Evolutionary conservation across 1,140 invertebrate species (phyloP).

Genomic region (Brachionus paranguensis): DNA sequence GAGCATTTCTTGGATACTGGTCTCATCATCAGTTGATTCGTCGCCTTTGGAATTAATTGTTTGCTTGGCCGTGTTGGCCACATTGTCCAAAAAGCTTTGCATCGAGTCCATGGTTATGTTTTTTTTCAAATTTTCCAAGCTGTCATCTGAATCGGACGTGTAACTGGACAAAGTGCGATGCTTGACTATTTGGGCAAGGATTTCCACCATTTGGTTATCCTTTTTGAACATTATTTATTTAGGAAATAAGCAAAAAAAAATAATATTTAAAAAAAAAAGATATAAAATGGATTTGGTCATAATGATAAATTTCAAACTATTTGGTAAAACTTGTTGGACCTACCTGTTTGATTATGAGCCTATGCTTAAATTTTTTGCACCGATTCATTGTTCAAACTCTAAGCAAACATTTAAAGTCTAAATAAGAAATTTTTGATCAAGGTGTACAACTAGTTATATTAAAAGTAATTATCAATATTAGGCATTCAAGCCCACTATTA

Average conservation of each 20-base stretch:
- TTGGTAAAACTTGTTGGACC: neutral
- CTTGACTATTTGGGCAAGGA: constrained; percentile 5
- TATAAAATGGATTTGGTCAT: neutral
- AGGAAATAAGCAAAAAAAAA: neutral
- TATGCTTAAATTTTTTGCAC: constrained; percentile 30
- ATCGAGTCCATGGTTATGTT: neutral
- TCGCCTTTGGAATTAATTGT: neutral
- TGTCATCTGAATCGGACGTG: neutral
- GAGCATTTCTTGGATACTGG: constrained; percentile 21
- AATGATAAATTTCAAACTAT: constrained; percentile 26
- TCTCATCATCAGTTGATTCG: constrained; percentile 16
- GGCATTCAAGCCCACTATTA: neutral
- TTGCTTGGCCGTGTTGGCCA: neutral
- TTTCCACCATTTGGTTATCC: neutral
- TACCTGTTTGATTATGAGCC: constrained; percentile 27
- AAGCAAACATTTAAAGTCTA: neutral
- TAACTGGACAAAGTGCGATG: neutral
- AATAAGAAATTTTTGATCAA: neutral
- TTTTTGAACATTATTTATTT: neutral
- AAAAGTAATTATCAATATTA: neutral
- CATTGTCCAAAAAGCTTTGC: constrained; percentile 32
- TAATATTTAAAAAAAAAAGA: neutral
- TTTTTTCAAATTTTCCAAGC: constrained; percentile 3
- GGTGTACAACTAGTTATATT: neutral
- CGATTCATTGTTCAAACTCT: neutral